Base-by-base conservation (phyloP, 2,888 invertebrate genomes). In the Loripinus fragilis region DNA sequence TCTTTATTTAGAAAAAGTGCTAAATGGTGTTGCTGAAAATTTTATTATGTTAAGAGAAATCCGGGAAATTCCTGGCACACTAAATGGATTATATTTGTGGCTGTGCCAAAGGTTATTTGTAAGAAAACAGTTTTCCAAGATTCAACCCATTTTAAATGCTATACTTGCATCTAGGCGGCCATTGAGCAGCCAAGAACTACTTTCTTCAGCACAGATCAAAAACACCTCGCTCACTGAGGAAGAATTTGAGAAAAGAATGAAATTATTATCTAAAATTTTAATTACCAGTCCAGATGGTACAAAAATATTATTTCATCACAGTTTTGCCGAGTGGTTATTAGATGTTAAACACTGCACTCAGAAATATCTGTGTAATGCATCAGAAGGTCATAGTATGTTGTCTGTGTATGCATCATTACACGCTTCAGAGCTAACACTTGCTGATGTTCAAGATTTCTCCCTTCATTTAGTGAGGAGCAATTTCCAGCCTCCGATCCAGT, bases 261-360 rank as follows among this genome's bases (percentile, higher is more conserved):
- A 89, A 66, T 74, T 89, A 66, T 81, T 93, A 82, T 88, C 90
- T n/a, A 91, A 92, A 74, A 88, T 91, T 96, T 96, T 52, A 94
- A 95, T 76, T 96, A 97, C 85, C 97, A 98, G 92, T 95, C 96
- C 88, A 95, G 97, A 87, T 68, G 89, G 87, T 8, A 89, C 88
- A n/a, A 90, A 89, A 78, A 95, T 96, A 70, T 95, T 98, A 65
- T 98, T 98, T 94, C 98, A 99, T 94, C 97, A 97, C 92, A 98
- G 98, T 80, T 98, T 98, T 93, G 97, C 98, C 33, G 97, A 97
- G 92, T 99, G 99, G 99, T 94, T 99, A 86, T 94, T 97, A 72
- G 99, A 99, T 93, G 98, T 99, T n/a, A 99, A 99, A 94, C 98
- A 99, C 92, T 98, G 98, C 93, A 99, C 98, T 1, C 96, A 98